Evolutionary conservation across 2,888 invertebrate genomes (phyloP).

Genomic region (Nephrotoma flavescens): DNA sequence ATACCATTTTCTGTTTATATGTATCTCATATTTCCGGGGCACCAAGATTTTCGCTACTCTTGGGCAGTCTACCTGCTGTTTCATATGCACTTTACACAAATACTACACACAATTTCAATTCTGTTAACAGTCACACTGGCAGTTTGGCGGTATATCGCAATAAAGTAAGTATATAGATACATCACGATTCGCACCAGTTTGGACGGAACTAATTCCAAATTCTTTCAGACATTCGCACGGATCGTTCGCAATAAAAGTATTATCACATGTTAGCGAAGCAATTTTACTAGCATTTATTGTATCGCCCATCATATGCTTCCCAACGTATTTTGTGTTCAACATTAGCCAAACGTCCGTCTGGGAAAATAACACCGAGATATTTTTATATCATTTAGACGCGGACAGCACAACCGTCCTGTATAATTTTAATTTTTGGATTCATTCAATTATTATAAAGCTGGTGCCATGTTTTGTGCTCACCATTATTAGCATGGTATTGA

Average conservation of each 20-base stretch:
- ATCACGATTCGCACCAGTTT: not conserved
- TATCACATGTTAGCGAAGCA: constrained; percentile 59
- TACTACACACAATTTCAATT: constrained; percentile 80
- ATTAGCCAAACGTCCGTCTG: constrained; percentile 25
- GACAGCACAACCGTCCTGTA: constrained; percentile 23
- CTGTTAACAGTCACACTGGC: constrained; percentile 85
- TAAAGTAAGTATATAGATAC: constrained; percentile 44
- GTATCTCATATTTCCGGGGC: constrained; percentile 53
- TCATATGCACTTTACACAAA: constrained; percentile 80
- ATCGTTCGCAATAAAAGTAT: constrained; percentile 58
- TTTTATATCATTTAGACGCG: constrained; percentile 24
- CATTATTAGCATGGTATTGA: constrained; percentile 46
- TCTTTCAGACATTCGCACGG: constrained; percentile 57
- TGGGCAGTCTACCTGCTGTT: constrained; percentile 75
- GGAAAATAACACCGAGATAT: constrained; percentile 17
- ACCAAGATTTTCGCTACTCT: constrained; percentile 74
- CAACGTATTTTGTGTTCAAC: constrained; percentile 62
- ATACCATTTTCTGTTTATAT: constrained; percentile 58
- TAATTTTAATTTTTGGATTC: constrained; percentile 57
- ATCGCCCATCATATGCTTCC: constrained; percentile 68
- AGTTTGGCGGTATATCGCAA: constrained; percentile 79
- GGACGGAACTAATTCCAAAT: not conserved
- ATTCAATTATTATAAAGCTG: constrained; percentile 59
- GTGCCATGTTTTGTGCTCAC: constrained; percentile 60
- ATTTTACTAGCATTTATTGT: constrained; percentile 60